These are phyloP conservation scores for Rhynchonycteris naso DNA, from an alignment of 2,797 vertebrate genomes.

Conservation along the genomic window DNA sequence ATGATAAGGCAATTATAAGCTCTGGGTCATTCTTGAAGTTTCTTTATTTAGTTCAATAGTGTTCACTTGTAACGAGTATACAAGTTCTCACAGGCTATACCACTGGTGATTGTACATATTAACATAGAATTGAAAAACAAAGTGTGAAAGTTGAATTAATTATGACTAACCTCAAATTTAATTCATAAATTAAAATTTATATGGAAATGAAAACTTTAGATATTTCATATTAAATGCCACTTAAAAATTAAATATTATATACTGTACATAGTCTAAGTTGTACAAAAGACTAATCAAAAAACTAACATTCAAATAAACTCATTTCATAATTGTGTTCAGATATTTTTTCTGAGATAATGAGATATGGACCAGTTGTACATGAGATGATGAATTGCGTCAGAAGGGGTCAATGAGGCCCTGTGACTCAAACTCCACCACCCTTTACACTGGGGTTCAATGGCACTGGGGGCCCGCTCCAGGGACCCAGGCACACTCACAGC, in stretches of 20 bases:
- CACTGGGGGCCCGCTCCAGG: too few species aligned
- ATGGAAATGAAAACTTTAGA: neutral
- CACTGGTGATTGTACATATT: too few species aligned
- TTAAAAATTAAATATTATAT: neutral
- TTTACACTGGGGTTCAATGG: too few species aligned
- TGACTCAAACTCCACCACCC: rapidly evolving
- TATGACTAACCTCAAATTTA: neutral
- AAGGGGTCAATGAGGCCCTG: neutral
- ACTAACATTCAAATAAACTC: neutral
- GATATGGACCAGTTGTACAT: neutral
- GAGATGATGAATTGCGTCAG: neutral
- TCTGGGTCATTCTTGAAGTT: neutral
- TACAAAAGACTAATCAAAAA: neutral
- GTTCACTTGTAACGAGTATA: too few species aligned
- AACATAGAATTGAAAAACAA: neutral
- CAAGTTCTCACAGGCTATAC: neutral
- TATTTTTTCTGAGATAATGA: neutral
- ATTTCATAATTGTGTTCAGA: neutral
- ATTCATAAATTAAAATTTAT: neutral
- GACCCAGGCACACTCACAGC: too few species aligned
- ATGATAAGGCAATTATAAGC: neutral
- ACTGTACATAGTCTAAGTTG: neutral
- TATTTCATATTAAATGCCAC: neutral
- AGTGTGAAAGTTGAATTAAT: neutral
- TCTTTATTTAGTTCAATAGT: rapidly evolving